Percentiles rank a stretch among this genome's conserved stretches.
Conservation (phyloP, 2,888 invertebrate species). For the Drosophila heteroneura region DNA sequence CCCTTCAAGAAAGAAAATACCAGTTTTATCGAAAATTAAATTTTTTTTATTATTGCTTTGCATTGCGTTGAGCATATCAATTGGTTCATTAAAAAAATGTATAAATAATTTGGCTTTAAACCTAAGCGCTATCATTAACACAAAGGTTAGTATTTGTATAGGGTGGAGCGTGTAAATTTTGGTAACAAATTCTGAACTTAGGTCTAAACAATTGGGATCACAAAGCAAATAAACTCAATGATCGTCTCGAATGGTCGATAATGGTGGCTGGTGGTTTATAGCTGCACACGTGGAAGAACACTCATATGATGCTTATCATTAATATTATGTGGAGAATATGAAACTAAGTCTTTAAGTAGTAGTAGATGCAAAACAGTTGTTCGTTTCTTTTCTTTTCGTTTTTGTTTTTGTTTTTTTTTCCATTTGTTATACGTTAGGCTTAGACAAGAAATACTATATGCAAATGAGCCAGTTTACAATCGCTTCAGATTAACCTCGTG, state of each 20-base stretch:
- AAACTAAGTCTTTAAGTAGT: slow-evolving; percentile 42
- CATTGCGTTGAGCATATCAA: slow-evolving; percentile 59
- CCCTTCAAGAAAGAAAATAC: background rate
- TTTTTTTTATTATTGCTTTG: slow-evolving; percentile 55
- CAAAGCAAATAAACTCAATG: slow-evolving; percentile 43
- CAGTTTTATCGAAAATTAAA: slow-evolving; percentile 24
- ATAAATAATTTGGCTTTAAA: slow-evolving; percentile 78
- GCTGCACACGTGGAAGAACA: slow-evolving; percentile 56
- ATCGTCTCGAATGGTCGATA: slow-evolving; percentile 22
- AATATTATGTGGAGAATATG: slow-evolving; percentile 16
- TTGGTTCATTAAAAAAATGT: slow-evolving; percentile 58
- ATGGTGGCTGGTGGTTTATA: slow-evolving; percentile 24
- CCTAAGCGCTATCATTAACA: slow-evolving; percentile 68
- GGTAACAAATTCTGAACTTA: slow-evolving; percentile 60
- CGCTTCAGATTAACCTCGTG: slow-evolving; percentile 91
- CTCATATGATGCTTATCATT: slow-evolving; percentile 31
- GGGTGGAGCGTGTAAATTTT: slow-evolving; percentile 51
- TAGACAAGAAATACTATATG: slow-evolving; percentile 57
- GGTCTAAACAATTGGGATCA: slow-evolving; percentile 47
- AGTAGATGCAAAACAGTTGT: slow-evolving; percentile 40
- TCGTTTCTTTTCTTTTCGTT: slow-evolving; percentile 32
- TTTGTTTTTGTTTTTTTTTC: slow-evolving; percentile 2
- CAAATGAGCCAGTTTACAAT: slow-evolving; percentile 17
- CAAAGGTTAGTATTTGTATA: slow-evolving; percentile 45
- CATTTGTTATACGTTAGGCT: slow-evolving; percentile 21